Conservation (phyloP, 2,113 vertebrate genomes). For the Notiomystis cincta region DNA sequence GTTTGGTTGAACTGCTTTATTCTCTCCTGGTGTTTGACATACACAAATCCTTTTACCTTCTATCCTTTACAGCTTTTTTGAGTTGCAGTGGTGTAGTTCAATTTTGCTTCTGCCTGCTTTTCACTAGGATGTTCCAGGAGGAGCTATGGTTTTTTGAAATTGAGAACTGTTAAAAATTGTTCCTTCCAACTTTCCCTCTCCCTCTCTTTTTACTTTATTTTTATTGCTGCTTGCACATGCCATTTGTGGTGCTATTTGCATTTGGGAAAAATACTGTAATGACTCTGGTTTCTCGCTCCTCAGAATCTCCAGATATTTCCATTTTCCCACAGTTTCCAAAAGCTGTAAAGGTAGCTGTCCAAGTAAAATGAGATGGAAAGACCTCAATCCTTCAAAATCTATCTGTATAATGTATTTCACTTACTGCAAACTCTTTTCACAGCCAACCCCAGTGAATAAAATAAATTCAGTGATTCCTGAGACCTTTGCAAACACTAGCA, state of each 20-base stretch:
- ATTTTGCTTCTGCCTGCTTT: background rate
- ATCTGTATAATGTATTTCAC: background rate
- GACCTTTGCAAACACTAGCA: background rate
- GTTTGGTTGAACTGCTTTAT: conserved; percentile 8
- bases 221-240: background rate
- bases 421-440: background rate
- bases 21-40: background rate
- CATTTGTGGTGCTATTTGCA: background rate
- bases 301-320: background rate
- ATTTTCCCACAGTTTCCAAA: background rate
- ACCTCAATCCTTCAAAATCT: background rate
- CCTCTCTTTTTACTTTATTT: background rate
- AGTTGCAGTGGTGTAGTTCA: background rate
- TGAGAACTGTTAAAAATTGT: background rate
- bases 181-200: background rate
- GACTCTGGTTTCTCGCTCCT: background rate
- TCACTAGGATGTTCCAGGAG: background rate
- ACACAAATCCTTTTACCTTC: background rate
- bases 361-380: background rate
- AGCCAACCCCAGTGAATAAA: background rate
- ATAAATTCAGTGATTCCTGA: background rate
- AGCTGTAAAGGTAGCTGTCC: background rate
- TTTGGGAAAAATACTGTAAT: background rate
- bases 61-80: background rate
- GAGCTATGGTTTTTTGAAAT: background rate